Evolutionary conservation across 2,888 invertebrate genomes (phyloP).

Genomic region (Rapana venosa): DNA sequence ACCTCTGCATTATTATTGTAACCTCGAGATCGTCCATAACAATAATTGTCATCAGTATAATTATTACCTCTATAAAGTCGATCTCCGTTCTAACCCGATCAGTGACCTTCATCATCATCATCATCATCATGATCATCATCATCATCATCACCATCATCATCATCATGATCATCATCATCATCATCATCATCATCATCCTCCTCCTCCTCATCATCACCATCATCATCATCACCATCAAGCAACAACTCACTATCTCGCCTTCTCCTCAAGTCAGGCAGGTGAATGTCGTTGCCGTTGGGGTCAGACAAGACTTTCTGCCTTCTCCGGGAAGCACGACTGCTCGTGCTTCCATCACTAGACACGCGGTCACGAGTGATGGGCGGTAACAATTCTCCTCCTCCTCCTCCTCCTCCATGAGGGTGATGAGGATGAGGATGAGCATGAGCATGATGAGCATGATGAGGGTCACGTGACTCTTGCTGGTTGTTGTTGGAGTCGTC

Average conservation of each 20-base stretch:
- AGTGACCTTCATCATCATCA: background rate
- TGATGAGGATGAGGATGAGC: background rate
- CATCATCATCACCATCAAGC: background rate
- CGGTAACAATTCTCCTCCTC: background rate
- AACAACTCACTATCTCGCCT: background rate
- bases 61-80: background rate
- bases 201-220: too few species aligned
- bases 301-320: background rate
- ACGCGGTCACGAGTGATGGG: slow-evolving; percentile 5
- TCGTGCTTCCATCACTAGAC: background rate
- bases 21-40: too few species aligned
- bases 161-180: background rate
- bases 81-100: background rate
- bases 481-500: background rate
- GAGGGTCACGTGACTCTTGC: background rate
- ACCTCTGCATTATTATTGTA: too few species aligned
- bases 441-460: background rate
- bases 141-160: slow-evolving; percentile 15
- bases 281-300: background rate
- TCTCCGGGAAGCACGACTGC: background rate
- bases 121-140: background rate
- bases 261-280: background rate
- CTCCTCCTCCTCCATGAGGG: background rate
- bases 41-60: background rate
- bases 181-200: too few species aligned